phyloP scores from a whole-genome alignment of 53 echinoderm and acorn worm genomes.

The Temnopleurus reevesii region DNA sequence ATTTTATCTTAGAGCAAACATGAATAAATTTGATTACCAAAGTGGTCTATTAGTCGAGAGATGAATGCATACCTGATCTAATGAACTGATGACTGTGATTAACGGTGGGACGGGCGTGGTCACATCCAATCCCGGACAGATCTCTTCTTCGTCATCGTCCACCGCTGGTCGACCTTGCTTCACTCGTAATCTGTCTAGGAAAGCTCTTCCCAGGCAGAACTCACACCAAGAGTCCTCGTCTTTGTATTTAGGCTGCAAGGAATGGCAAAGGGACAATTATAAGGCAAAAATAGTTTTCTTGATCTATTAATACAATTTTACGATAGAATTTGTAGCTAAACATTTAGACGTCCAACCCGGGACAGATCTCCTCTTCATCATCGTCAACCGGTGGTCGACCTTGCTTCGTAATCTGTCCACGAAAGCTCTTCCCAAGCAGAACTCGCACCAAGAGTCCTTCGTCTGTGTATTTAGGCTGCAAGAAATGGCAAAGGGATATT shows the following conservation, averaged over 20 bases:
- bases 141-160: slow-evolving; percentile 35
- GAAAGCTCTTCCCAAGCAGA: slow-evolving; percentile 81
- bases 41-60: no score
- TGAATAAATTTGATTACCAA: no score
- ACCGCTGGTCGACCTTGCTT: slow-evolving; percentile 48
- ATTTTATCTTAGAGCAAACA: no score
- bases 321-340: no score
- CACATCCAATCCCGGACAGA: neutral
- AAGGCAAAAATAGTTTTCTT: no score
- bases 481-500: no score
- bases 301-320: no score
- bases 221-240: slow-evolving; percentile 87
- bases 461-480: slow-evolving; percentile 75
- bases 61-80: slow-evolving; percentile 76
- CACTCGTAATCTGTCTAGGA: slow-evolving; percentile 55
- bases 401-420: slow-evolving; percentile 53
- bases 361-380: slow-evolving; percentile 40
- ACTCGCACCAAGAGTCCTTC: slow-evolving; percentile 85
- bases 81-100: slow-evolving; percentile 68
- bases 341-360: no score
- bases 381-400: slow-evolving; percentile 36
- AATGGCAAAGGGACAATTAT: neutral
- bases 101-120: slow-evolving; percentile 64
- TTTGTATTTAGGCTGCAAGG: slow-evolving; percentile 71
- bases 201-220: slow-evolving; percentile 78